A percentile compares a stretch with the other conserved stretches of the same genome.
Conservation (phyloP, 2,113 vertebrate genomes). For the Cyprinus carpio region DNA sequence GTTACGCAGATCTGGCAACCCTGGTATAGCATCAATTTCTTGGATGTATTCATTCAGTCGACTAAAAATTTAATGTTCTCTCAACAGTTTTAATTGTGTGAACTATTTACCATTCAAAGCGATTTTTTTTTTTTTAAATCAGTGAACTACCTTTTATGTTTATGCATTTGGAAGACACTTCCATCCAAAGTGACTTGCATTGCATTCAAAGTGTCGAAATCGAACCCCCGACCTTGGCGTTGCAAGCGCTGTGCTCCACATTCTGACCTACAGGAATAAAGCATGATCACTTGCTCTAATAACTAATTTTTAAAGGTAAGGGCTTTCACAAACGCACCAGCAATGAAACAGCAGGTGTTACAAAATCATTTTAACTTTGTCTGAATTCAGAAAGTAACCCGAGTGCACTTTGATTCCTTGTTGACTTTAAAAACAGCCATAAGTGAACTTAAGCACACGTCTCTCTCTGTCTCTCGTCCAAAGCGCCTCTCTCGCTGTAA, state of each 20-base stretch:
- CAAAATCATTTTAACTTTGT: not conserved
- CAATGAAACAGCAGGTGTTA: not conserved
- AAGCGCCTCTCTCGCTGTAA: not conserved
- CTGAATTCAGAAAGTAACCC: not conserved
- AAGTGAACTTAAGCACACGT: not conserved
- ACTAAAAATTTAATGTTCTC: too few relatives aligned
- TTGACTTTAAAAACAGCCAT: constrained; percentile 9
- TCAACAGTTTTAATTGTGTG: too few relatives aligned
- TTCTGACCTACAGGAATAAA: not conserved
- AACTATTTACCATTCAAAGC: too few relatives aligned
- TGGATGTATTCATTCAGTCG: too few relatives aligned
- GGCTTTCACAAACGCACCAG: not conserved
- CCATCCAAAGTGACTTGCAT: too few relatives aligned
- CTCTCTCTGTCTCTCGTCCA: constrained; percentile 27
- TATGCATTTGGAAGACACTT: too few relatives aligned
- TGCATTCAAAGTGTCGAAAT: not conserved
- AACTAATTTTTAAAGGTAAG: too few relatives aligned
- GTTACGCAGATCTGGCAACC: too few relatives aligned
- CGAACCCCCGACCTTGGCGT: not conserved
- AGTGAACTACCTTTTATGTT: too few relatives aligned
- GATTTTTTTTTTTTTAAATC: too few relatives aligned
- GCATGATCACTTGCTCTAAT: not conserved
- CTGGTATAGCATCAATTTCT: too few relatives aligned
- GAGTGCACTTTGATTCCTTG: constrained; percentile 9
- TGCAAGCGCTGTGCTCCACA: not conserved